Base-by-base conservation (phyloP, 2,797 vertebrate genomes). In the Octomys mimax region DNA sequence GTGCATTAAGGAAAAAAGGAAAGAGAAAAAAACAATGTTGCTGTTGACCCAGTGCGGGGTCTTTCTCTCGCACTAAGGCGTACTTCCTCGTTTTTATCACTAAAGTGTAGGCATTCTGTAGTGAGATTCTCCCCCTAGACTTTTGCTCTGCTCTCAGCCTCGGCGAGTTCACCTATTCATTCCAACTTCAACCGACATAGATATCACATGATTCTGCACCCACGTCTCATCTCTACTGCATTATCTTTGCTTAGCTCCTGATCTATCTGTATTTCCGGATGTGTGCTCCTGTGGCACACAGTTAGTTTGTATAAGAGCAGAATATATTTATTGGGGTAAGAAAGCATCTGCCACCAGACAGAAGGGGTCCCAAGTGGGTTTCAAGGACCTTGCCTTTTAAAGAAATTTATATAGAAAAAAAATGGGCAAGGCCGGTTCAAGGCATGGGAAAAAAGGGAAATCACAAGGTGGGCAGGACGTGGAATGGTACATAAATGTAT, bases 91-190 rank as follows among this genome's bases (percentile, higher is more conserved):
- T 89, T 54, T 96, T 93, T 54, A 88, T 92, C 31, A 33, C 59
- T 54, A 84, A 95, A 95, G 94, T 81, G 12, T 59, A 87, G 64
- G 64, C 46, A 78, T 85, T 92, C 82, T 33, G 26, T 84, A 87
- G 18, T 84, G 78, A 87, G 10, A 19, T 70, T 61, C 86, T 94
- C 77, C 71, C 66, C 61, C 57, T 83, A 77, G 49, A 92, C 82
- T 82, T 96, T 64, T 16, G 22, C 33, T 83, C 36, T 70, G 42
- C 52, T 94, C 11, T 92, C 57, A 68, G 6, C 39, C 62, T 61
- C 82, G 57, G 39, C 5, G 54, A 88, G 66, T 42, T 92, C 52
- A 66, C 89, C 26, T 82, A 71, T 78, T 94, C n/a, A 62, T 96
- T 70, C 49, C 39, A 46, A 77, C 83, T 95, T 83, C 59, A 79